Evolutionary conservation across 2,797 vertebrate species (phyloP), one percentile per base, ranked within the genome.

Genomic region (Urocyon cinereoargenteus): DNA sequence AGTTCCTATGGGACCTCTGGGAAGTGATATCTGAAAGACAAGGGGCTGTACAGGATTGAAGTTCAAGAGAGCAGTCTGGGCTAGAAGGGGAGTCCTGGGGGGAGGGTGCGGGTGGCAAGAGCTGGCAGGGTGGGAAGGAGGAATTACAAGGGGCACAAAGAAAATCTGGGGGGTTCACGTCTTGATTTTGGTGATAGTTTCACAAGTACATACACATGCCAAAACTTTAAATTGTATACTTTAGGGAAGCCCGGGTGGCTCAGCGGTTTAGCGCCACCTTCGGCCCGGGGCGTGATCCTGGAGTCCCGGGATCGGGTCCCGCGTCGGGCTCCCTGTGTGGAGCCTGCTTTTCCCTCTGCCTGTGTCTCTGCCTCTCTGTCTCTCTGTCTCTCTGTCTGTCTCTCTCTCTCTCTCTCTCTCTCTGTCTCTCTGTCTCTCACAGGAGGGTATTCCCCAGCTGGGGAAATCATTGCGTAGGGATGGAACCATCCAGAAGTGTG

Each of bases 141-240:
- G 61, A 94, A 59, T 90, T 85, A 59, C 62, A 72, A 57, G 49
- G 10, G 61, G 2, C 6, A 3, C 16, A 21, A 7, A 40, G 68
- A 61, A 85, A 49, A 34, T 68, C 14, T 68, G 12, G 16, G 16
- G 70, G 12, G 4, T 40, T 97, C 72, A 59, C 14, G 0, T 92
- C 49, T 95, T 75, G 68, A 77, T 86, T 90, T 96, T 21, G 26
- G 75, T 53, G 79, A 40, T 72, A n/a, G 26, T 73, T 95, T 88
- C 81, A 49, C 61, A 64, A 9, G 66, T 55, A 3, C 70, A 59
- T 13, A 40, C 6, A 8, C 22, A 34, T 26, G 55, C 92, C 55
- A 61, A 78, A 86, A 51, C 28, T 21, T 84, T 57, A 55, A 55
- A 49, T 8, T 36, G 9, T 68, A 89, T 6, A 59, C 2, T 45